Evolutionary conservation across 2,888 invertebrate genomes (phyloP).

Genomic region (Deilephila elpenor): DNA sequence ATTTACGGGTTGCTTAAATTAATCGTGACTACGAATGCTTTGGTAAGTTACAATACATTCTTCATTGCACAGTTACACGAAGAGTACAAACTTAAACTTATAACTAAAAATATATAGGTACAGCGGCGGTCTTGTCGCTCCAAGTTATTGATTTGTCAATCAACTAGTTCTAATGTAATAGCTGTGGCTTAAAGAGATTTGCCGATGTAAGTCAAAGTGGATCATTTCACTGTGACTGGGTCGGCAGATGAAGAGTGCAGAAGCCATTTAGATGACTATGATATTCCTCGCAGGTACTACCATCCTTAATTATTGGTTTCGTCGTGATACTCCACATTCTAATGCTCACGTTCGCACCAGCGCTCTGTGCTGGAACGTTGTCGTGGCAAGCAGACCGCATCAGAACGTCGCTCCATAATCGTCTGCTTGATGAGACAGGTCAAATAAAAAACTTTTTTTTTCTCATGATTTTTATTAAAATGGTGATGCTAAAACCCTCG

Average conservation of each 20-base stretch:
- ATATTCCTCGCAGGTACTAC: neutral
- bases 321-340: neutral
- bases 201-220: too few relatives aligned
- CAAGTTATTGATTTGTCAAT: constrained; percentile 1
- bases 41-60: neutral
- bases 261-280: too few relatives aligned
- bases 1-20: neutral
- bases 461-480: too few relatives aligned
- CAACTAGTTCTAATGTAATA: neutral
- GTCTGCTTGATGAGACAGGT: constrained; percentile 32
- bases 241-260: too few relatives aligned
- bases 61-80: too few relatives aligned
- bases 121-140: too few relatives aligned
- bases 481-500: too few relatives aligned
- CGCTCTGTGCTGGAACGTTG: constrained; percentile 33
- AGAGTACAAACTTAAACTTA: too few relatives aligned
- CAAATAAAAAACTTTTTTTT: neutral
- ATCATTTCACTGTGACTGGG: too few relatives aligned
- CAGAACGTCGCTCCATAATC: constrained; percentile 32
- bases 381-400: constrained; percentile 29
- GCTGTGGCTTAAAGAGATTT: too few relatives aligned
- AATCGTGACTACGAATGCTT: neutral
- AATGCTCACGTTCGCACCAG: constrained; percentile 24
- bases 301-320: neutral
- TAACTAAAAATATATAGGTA: too few relatives aligned